These are phyloP conservation scores for Furnarius figulus DNA, from an alignment of 2,113 vertebrate species.

Conservation along the genomic window DNA sequence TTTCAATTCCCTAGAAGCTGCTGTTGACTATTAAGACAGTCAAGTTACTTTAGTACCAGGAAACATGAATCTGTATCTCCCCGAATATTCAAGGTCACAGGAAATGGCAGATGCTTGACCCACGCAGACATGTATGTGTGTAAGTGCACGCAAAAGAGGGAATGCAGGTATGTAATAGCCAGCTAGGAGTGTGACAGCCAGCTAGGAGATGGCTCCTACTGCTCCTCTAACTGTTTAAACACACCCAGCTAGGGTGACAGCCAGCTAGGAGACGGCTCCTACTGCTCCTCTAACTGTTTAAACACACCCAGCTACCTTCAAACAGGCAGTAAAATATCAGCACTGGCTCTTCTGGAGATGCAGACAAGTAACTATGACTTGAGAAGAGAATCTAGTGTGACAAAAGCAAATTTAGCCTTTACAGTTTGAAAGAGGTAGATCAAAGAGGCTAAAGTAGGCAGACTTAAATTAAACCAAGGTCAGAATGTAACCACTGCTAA, in stretches of 20 bases:
- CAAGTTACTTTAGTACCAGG: neutral
- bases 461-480: slow-evolving; percentile 50
- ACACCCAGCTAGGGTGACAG: neutral
- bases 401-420: neutral
- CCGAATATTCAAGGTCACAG: neutral
- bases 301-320: neutral
- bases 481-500: neutral
- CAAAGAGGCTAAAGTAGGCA: slow-evolving; percentile 18
- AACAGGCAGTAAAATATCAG: neutral
- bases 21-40: neutral
- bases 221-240: neutral
- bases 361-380: neutral
- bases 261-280: neutral
- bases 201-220: neutral
- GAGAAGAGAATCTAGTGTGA: neutral
- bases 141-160: neutral
- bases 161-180: neutral
- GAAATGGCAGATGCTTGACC: neutral
- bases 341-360: neutral
- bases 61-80: neutral
- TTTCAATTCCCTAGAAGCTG: neutral
- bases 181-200: neutral
- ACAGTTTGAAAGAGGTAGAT: neutral
- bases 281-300: neutral
- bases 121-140: accelerated